These are phyloP conservation scores for Phyllotis vaccarum DNA, from an alignment of 2,797 vertebrate species.

Conservation along the genomic window DNA sequence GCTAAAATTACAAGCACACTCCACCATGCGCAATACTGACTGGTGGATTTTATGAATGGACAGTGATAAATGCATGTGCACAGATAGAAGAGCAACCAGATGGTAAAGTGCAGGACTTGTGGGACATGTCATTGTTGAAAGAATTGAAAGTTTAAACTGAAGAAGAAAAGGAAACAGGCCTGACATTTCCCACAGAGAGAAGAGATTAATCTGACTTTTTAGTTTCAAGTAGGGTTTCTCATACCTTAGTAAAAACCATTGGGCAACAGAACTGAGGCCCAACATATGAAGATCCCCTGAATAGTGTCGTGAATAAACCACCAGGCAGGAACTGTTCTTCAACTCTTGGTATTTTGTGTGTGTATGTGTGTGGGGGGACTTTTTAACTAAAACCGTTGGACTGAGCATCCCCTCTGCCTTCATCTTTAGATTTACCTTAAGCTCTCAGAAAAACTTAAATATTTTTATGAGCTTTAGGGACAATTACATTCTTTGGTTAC, in stretches of 20 bases:
- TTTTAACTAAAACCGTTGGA: not conserved
- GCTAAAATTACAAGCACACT: not conserved
- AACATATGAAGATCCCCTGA: not conserved
- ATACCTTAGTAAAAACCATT: slow-evolving; percentile 1
- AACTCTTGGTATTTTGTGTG: not conserved
- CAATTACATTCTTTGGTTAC: not conserved
- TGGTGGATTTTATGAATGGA: slow-evolving; percentile 15
- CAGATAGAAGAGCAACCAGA: not conserved
- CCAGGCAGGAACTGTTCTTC: not conserved
- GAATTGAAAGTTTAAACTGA: not conserved
- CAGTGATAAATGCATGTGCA: slow-evolving; percentile 12
- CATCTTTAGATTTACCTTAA: too few relatives aligned
- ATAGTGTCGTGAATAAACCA: not conserved
- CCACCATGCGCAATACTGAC: not conserved
- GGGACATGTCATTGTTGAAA: not conserved
- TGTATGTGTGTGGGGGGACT: too few relatives aligned
- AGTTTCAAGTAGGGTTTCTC: not conserved
- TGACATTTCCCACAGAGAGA: not conserved
- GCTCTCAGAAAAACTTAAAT: not conserved
- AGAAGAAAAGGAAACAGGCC: not conserved
- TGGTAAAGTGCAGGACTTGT: not conserved
- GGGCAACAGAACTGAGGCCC: not conserved
- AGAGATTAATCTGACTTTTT: not conserved
- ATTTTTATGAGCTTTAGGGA: not conserved
- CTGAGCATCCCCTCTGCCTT: not conserved